Conservation (phyloP, 2,888 invertebrate genomes). For the Portevinia maculata region DNA sequence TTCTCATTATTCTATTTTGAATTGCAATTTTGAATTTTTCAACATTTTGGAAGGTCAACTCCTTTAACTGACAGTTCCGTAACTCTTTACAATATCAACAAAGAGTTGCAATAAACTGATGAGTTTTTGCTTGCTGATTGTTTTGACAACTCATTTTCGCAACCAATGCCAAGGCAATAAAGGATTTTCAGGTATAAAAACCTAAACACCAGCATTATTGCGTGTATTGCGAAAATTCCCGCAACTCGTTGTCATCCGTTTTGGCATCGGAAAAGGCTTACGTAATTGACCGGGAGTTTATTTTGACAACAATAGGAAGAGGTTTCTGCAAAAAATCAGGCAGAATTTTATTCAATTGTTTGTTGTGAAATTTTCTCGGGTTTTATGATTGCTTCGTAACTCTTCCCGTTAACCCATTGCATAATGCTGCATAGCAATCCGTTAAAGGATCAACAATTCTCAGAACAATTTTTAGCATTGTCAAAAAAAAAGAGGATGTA, state of each 20-base stretch:
- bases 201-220: not conserved
- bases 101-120: conserved; percentile 57
- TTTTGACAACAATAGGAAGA: conserved; percentile 33
- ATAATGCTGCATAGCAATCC: conserved; percentile 12
- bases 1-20: not conserved
- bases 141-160: conserved; percentile 50
- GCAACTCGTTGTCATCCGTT: conserved; percentile 44
- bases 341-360: conserved; percentile 21
- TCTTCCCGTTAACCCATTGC: conserved; percentile 72
- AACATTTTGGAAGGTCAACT: conserved; percentile 24
- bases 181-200: conserved; percentile 29
- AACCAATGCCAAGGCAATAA: conserved; percentile 14
- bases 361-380: not conserved
- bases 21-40: not conserved
- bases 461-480: conserved; percentile 19
- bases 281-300: conserved; percentile 26
- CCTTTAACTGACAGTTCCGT: conserved; percentile 13
- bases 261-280: conserved; percentile 56
- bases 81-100: conserved; percentile 67
- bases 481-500: not conserved
- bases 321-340: conserved; percentile 30
- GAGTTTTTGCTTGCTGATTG: conserved; percentile 17
- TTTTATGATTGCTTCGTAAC: conserved; percentile 57
- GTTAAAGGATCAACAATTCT: conserved; percentile 25
- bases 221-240: conserved; percentile 35